Evolutionary conservation across 1,140 invertebrate species (phyloP).

Genomic region (Hyphantria cunea): DNA sequence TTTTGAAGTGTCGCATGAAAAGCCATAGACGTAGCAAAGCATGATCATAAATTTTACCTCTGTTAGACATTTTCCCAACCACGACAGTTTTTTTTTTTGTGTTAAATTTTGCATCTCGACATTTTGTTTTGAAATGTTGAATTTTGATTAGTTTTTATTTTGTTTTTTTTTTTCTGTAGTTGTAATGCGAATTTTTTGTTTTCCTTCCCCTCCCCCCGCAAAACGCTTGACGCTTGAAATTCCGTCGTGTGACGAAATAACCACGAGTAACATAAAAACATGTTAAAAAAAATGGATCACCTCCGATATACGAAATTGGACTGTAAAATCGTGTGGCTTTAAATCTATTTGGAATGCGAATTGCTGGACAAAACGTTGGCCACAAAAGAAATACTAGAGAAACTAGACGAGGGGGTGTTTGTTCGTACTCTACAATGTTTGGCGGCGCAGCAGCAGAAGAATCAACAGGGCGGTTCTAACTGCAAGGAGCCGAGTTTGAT

Average conservation of each 20-base stretch:
- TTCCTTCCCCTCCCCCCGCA: conserved; percentile 70
- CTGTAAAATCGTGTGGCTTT: conserved; percentile 10
- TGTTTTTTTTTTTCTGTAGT: conserved; percentile 78
- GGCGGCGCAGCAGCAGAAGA: conserved; percentile 88
- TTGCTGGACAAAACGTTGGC: conserved; percentile 53
- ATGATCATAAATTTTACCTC: conserved; percentile 54
- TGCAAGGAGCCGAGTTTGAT: conserved; percentile 95
- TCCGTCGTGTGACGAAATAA: conserved; percentile 77
- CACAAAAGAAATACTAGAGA: conserved; percentile 75
- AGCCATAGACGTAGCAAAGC: conserved; percentile 77
- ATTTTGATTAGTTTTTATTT: conserved; percentile 53
- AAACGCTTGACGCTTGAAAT: conserved; percentile 80
- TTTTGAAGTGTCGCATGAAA: conserved; percentile 38
- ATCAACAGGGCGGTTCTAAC: conserved; percentile 59
- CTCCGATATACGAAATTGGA: conserved; percentile 30
- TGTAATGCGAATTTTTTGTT: conserved; percentile 82
- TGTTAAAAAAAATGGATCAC: conserved; percentile 37
- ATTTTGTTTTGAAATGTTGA: conserved; percentile 45
- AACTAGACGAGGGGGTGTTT: conserved; percentile 89
- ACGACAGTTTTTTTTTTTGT: conserved; percentile 50
- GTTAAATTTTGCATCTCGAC: conserved; percentile 39
- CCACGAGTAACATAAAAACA: conserved; percentile 49
- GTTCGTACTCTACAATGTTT: conserved; percentile 90
- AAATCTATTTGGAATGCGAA: conserved; percentile 18
- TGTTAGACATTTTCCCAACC: conserved; percentile 82